These are phyloP conservation scores for Drosophila aff. DNA, from an alignment of 1,140 invertebrate genomes.

Conservation along the genomic window DNA sequence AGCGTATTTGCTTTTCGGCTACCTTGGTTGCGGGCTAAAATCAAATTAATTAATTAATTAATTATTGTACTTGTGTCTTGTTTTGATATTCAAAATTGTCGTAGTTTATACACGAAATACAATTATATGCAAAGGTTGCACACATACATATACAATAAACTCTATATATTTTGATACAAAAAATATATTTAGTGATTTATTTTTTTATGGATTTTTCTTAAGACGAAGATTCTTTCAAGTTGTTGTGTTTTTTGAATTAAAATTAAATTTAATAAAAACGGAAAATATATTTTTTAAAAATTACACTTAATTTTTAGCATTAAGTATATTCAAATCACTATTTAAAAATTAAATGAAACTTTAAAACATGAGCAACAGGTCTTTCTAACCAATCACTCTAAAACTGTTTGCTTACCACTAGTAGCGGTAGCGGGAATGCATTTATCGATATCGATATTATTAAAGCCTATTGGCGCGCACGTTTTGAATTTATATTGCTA, in stretches of 20 bases:
- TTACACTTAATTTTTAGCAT: background rate
- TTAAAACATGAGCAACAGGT: background rate
- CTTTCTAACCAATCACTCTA: background rate
- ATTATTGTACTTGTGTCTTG: conserved; percentile 39
- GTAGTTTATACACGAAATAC: conserved; percentile 34
- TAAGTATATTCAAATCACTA: too few relatives aligned
- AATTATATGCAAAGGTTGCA: conserved; percentile 34
- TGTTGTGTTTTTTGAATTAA: too few relatives aligned
- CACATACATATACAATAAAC: conserved; percentile 33
- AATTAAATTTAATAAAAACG: background rate
- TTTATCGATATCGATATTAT: too few relatives aligned
- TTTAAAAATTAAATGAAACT: background rate
- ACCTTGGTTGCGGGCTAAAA: conserved; percentile 47
- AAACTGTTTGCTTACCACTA: too few relatives aligned
- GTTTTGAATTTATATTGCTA: too few relatives aligned
- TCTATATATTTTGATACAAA: conserved; percentile 40
- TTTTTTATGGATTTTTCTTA: background rate
- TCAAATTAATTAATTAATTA: conserved; percentile 29
- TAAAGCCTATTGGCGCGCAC: too few relatives aligned
- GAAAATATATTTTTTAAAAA: background rate
- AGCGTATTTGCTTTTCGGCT: conserved; percentile 39
- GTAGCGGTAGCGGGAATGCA: too few relatives aligned
- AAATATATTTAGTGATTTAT: background rate
- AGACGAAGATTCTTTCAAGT: background rate
- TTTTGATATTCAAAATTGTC: conserved; percentile 54